These are phyloP conservation scores for Mayetiola destructor DNA, from an alignment of 2,888 invertebrate species.

Conservation along the genomic window DNA sequence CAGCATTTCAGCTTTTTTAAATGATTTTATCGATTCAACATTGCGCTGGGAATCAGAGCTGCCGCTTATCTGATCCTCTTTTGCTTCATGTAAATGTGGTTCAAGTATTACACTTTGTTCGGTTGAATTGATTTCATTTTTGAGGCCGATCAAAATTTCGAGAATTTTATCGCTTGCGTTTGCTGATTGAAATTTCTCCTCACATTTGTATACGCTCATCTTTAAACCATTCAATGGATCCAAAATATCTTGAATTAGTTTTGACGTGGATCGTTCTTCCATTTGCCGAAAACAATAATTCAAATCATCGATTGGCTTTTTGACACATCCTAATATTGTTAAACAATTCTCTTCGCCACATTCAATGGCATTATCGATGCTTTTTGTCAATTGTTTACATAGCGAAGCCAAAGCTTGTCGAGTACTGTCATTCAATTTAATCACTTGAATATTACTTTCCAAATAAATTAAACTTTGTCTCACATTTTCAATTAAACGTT, in stretches of 20 bases:
- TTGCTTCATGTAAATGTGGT: background rate
- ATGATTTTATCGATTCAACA: background rate
- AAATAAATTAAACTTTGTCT: conserved; percentile 34
- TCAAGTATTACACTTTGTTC: background rate
- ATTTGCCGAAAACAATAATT: conserved; percentile 35
- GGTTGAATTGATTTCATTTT: background rate
- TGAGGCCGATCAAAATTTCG: background rate
- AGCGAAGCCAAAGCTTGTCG: conserved; percentile 30
- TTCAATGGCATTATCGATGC: conserved; percentile 43
- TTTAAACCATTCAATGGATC: conserved; percentile 31
- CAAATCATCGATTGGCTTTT: conserved; percentile 38
- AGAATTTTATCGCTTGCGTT: background rate
- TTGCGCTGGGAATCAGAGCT: background rate
- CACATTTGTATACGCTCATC: conserved; percentile 29
- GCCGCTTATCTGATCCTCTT: background rate
- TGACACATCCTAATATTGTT: conserved; percentile 37
- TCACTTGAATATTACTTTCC: conserved; percentile 32
- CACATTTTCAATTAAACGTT: conserved; percentile 32
- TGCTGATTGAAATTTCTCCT: conserved; percentile 16
- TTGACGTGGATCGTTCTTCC: conserved; percentile 31
- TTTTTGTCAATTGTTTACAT: conserved; percentile 40
- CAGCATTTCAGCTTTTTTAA: background rate
- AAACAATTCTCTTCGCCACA: conserved; percentile 31
- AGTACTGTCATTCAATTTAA: conserved; percentile 25
- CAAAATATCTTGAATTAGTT: conserved; percentile 30